These are phyloP conservation scores for Neoscelio sp. DNA, from an alignment of 2,888 invertebrate species.

Conservation along the genomic window DNA sequence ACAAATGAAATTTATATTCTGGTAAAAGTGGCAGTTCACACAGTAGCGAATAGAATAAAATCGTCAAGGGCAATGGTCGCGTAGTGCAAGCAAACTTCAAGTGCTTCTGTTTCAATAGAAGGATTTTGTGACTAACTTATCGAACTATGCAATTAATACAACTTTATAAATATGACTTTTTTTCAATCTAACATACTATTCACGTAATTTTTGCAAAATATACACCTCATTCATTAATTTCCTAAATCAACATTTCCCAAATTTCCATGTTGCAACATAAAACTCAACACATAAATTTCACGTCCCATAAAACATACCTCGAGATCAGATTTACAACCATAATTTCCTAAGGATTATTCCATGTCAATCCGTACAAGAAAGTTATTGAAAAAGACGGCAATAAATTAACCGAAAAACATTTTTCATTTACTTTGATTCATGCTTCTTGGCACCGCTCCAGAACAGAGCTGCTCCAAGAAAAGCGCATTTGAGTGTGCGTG, in stretches of 20 bases:
- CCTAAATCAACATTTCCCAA: too few relatives aligned
- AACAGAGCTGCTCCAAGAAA: slow-evolving; percentile 1
- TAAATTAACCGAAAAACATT: slow-evolving; percentile 9
- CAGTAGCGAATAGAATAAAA: slow-evolving; percentile 1
- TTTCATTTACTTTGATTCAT: slow-evolving; percentile 19
- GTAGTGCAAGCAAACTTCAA: slow-evolving; percentile 10
- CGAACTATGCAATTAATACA: too few relatives aligned
- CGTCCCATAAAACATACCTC: too few relatives aligned
- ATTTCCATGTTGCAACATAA: too few relatives aligned
- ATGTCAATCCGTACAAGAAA: not conserved
- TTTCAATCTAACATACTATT: too few relatives aligned
- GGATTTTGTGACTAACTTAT: not conserved
- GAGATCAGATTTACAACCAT: too few relatives aligned
- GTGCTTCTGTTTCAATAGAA: slow-evolving; percentile 15
- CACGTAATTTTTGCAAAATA: too few relatives aligned
- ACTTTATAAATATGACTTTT: too few relatives aligned
- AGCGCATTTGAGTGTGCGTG: not conserved
- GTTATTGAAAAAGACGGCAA: not conserved
- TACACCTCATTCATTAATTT: too few relatives aligned
- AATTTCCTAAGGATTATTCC: not conserved
- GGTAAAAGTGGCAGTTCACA: too few relatives aligned
- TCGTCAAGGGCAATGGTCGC: slow-evolving; percentile 18
- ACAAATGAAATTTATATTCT: too few relatives aligned
- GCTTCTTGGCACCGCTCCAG: slow-evolving; percentile 5
- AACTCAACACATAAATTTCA: too few relatives aligned